Evolutionary conservation across 1,140 invertebrate genomes (phyloP).

Genomic region (Meteorus sp.): DNA sequence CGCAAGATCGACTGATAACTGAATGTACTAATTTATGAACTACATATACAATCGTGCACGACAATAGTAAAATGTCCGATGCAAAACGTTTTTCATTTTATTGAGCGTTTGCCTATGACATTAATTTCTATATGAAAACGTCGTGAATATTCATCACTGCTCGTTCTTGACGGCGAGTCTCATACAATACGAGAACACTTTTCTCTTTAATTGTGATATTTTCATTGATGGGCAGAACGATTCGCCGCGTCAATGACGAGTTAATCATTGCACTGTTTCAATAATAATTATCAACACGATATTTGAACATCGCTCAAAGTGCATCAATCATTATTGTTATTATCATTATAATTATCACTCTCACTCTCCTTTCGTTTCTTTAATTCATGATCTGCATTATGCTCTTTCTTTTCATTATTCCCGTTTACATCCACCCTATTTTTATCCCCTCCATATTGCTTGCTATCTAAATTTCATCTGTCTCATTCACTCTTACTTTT

Average conservation of each 20-base stretch:
- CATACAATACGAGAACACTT: neutral
- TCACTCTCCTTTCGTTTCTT: no score
- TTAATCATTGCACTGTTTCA: conserved; percentile 24
- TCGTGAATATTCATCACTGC: conserved; percentile 14
- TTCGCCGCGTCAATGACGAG: neutral
- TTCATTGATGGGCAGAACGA: neutral
- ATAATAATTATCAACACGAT: conserved; percentile 10
- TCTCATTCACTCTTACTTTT: neutral
- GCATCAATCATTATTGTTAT: neutral
- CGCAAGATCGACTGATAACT: conserved; percentile 7
- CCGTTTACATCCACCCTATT: neutral
- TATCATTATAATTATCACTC: neutral
- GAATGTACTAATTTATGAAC: conserved; percentile 2
- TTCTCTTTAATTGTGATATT: neutral
- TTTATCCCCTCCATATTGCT: neutral
- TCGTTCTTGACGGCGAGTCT: neutral
- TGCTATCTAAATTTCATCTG: neutral
- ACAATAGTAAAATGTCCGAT: conserved; percentile 14
- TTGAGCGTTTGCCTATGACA: neutral
- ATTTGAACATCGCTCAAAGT: neutral
- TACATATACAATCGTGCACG: conserved; percentile 11
- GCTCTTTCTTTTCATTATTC: neutral
- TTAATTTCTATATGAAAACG: conserved; percentile 6
- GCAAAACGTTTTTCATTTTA: neutral
- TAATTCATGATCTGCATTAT: no score